Evolutionary conservation across 2,113 vertebrate genomes (phyloP).

Genomic region (Colossoma macropomum): DNA sequence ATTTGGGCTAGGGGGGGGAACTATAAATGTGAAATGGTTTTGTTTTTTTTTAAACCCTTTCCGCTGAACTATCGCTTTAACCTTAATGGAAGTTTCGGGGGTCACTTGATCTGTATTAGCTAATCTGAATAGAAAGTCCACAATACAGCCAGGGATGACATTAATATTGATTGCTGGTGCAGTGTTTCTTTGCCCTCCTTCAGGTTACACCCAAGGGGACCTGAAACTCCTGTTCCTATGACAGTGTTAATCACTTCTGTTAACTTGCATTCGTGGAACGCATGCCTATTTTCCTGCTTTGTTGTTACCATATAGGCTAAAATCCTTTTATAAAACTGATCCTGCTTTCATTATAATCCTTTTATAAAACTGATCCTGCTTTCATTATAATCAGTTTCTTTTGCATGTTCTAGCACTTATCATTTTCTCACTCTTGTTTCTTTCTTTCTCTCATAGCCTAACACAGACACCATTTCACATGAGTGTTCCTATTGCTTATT

Average conservation of each 20-base stretch:
- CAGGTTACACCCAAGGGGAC: not conserved
- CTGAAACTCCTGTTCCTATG: not conserved
- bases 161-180: constrained; percentile 52
- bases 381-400: not conserved
- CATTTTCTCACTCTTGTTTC: not conserved
- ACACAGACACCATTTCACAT: not conserved
- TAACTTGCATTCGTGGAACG: not conserved
- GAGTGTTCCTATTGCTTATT: not conserved
- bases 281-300: not conserved
- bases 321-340: not conserved
- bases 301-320: not conserved
- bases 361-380: not conserved
- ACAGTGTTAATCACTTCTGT: not conserved
- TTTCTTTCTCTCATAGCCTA: not conserved
- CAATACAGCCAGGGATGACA: constrained; percentile 31
- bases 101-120: constrained; percentile 13
- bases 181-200: constrained; percentile 28
- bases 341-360: constrained; percentile 4
- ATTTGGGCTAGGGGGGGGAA: too few relatives aligned
- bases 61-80: not conserved
- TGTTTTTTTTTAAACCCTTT: not conserved
- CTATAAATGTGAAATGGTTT: not conserved
- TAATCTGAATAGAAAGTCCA: constrained; percentile 16
- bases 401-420: not conserved
- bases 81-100: not conserved